A percentile compares a stretch with the other conserved stretches of the same genome.
Conservation (phyloP, 2,113 vertebrate genomes). For the Gallinago undulata region DNA sequence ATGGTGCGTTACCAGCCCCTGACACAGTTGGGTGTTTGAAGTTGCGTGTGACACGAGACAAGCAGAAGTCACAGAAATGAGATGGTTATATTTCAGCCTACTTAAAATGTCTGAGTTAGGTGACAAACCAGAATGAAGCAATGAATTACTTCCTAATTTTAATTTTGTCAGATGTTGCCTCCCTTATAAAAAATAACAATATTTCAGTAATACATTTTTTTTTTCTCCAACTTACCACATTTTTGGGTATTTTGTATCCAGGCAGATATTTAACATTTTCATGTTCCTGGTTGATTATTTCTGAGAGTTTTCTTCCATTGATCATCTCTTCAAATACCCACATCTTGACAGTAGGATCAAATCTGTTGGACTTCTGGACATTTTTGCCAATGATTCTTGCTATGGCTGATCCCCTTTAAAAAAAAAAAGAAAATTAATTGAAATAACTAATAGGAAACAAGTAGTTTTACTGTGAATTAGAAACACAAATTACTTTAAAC, state of each 20-base stretch:
- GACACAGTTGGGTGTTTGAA: not conserved
- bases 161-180: not conserved
- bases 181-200: not conserved
- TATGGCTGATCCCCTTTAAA: conserved; percentile 80
- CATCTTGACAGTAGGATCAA: conserved; percentile 82
- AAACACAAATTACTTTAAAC: not conserved
- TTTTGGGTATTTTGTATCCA: conserved; percentile 80
- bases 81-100: not conserved
- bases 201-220: not conserved
- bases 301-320: conserved; percentile 77
- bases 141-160: not conserved
- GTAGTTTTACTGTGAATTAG: not conserved
- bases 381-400: conserved; percentile 84
- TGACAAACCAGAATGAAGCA: not conserved
- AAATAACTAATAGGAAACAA: not conserved
- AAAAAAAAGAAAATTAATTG: not conserved
- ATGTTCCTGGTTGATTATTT: conserved; percentile 84
- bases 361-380: conserved; percentile 76
- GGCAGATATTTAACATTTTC: conserved; percentile 86
- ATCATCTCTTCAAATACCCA: conserved; percentile 87
- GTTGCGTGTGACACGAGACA: accelerated
- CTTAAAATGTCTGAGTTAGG: not conserved
- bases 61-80: not conserved
- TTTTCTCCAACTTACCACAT: conserved; percentile 74
- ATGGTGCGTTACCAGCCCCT: not conserved